Base-by-base conservation (phyloP, 2,888 invertebrate species). In the Gisinianus flammeolus region DNA sequence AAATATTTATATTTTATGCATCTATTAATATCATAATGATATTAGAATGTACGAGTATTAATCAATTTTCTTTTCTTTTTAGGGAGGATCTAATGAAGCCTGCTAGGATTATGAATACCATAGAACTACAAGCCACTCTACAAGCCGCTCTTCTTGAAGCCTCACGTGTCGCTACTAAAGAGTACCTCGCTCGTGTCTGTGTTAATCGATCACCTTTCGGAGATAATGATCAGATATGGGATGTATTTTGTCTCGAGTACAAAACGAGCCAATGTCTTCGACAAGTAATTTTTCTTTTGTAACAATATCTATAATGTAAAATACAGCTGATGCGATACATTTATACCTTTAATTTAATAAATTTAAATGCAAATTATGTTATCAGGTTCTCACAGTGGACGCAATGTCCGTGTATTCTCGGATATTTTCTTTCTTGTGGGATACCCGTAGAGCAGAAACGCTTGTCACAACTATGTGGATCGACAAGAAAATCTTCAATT, bases 371-470 rank as follows among this genome's bases (percentile, higher is more conserved):
- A 44, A 16, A 44, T 8, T 31, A n/a, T 67, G 67, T 26, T 66
- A 31, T 30, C 56, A 76, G 76, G 56, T 76, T 44, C 35, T 76
- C 19, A 66, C 77, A n/a, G 28, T 22, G 5, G 71, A 70, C 10
- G 19, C 35, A 2, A 77, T 77, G 77, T 22, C 44, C 19, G 24
- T 77, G 16, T 77, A 77, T 52, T 31, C 71, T 16, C 2, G 77
- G 22, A 30, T 77, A 2, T 77, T 77, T 31, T 70, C 70, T 52
- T 77, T 77, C 26, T 28, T 77, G 22, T 77, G 77, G 77, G 71
- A 77, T 5, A 58, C 71, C 16, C 71, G 71, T 26, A 35, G 77
- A 30, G 64, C 62, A 1, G 77, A 77, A 28, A 62, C 66, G 22
- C 12, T 70, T 19, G n/a, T 77, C 3, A 71, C 71, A 35, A 22